Percentiles rank a stretch among this genome's conserved stretches.
These are phyloP conservation scores for Muscicapa comitata DNA, from an alignment of 2,797 vertebrate genomes.

Conservation along the genomic window DNA sequence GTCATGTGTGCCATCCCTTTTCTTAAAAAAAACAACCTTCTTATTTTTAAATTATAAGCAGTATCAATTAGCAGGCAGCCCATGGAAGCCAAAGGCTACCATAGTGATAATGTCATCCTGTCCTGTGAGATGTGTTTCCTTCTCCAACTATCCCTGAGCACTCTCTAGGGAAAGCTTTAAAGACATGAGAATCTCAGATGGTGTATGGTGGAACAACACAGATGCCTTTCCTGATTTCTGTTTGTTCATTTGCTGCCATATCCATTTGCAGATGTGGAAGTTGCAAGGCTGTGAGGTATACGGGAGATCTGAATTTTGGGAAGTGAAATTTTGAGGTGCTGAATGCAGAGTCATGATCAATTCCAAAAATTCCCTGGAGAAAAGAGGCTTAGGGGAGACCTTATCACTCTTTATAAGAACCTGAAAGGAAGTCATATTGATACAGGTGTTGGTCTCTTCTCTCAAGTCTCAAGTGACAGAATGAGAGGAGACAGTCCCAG, in stretches of 20 bases:
- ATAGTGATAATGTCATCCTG: not conserved
- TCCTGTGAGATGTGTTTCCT: not conserved
- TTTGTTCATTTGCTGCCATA: not conserved
- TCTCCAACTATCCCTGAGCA: not conserved
- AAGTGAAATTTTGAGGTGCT: not conserved
- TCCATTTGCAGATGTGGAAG: not conserved
- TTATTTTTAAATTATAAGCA: not conserved
- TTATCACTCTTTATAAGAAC: not conserved
- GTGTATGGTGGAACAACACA: not conserved
- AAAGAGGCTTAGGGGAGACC: not conserved
- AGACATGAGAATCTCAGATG: not conserved
- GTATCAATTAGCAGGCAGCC: not conserved
- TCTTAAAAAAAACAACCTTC: not conserved
- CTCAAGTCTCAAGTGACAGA: not conserved
- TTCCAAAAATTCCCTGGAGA: not conserved
- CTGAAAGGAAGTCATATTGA: not conserved
- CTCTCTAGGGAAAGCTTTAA: not conserved
- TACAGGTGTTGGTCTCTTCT: accelerated
- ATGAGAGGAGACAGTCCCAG: not conserved
- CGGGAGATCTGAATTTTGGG: not conserved
- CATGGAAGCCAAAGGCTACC: not conserved
- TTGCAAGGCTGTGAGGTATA: not conserved
- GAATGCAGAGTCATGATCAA: not conserved
- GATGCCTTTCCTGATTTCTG: not conserved
- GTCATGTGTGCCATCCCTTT: not conserved